Base-by-base conservation (phyloP, 2,888 invertebrate genomes). In the Formica aserva region DNA sequence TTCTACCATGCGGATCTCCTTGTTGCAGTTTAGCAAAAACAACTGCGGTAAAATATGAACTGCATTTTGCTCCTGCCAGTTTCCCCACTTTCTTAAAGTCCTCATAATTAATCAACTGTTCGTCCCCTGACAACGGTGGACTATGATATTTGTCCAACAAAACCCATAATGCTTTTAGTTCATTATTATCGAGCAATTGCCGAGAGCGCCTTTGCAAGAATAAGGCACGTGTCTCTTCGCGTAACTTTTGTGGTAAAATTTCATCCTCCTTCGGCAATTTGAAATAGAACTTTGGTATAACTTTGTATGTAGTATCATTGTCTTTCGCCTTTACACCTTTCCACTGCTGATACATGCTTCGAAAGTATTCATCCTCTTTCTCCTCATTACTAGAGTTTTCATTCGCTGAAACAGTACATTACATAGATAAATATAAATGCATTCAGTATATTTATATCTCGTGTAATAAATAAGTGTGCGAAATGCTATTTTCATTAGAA, bases 11-110 rank as follows among this genome's bases (percentile, higher is more conserved):
- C 0, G 97, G 97, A 93, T 99, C 99, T 0, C 97, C 97, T 84
- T 98, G 97, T 93, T 98, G 97, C 4, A 99, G 95, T 87, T 98
- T 98, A 0, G 98, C 98, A 94, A 98, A 99, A 18, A 98, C 97
- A 89, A 97, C 97, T 0, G 98, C 97, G 48, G 97, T 98, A 92
- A 99, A 97, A 93, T 98, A 99, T 57, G 97, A 88, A 83, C 90
- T 96, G 94, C 97, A 97, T 94, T 98, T 98, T 38, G 96, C 95
- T 6, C 97, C 97, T 8, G 97, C 97, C 86, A 97, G 95, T 87
- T 96, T 96, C 32, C 97, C 96, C 11, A 98, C 97, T 95, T 97
- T 97, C 89, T 97, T 96, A 93, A 98, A 99, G 94, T 98, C 98
- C 87, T 97, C 96, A 94, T 98, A 99, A 94, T 97, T 97, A 82